A percentile compares a stretch with the other conserved stretches of the same genome.
Conservation (phyloP, 2,113 vertebrate genomes). For the Balaeniceps rex region DNA sequence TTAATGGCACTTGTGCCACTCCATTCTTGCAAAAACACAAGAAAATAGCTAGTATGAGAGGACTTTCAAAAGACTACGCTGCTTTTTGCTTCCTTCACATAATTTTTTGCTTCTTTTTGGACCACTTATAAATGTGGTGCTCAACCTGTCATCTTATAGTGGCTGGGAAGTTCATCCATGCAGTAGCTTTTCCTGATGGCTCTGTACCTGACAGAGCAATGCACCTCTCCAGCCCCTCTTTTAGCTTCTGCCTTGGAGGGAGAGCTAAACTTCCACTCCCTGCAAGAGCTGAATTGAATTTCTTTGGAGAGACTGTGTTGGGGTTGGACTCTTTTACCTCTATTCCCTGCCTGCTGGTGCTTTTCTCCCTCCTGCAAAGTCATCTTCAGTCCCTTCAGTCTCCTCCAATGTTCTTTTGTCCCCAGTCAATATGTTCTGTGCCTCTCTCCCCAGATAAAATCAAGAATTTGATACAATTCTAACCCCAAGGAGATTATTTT, state of each 20-base stretch:
- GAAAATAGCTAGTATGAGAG: not conserved
- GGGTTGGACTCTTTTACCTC: not conserved
- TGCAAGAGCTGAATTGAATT: not conserved
- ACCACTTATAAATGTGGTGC: not conserved
- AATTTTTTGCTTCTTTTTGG: not conserved
- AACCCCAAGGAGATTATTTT: not conserved
- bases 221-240: not conserved
- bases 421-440: not conserved
- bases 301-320: not conserved
- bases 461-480: not conserved
- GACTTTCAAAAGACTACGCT: not conserved
- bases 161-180: not conserved
- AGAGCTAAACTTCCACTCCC: not conserved
- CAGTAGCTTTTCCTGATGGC: not conserved
- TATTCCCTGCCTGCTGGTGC: not conserved
- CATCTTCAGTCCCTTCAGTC: not conserved
- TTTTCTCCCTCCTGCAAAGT: not conserved
- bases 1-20: not conserved
- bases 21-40: not conserved
- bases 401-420: not conserved
- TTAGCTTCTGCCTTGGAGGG: not conserved
- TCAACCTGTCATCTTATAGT: not conserved
- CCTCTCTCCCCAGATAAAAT: not conserved
- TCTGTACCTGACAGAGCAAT: not conserved
- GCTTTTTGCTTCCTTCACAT: not conserved